Base-by-base conservation (phyloP, 1,140 invertebrate species). In the Dendroctonus ponderosae region DNA sequence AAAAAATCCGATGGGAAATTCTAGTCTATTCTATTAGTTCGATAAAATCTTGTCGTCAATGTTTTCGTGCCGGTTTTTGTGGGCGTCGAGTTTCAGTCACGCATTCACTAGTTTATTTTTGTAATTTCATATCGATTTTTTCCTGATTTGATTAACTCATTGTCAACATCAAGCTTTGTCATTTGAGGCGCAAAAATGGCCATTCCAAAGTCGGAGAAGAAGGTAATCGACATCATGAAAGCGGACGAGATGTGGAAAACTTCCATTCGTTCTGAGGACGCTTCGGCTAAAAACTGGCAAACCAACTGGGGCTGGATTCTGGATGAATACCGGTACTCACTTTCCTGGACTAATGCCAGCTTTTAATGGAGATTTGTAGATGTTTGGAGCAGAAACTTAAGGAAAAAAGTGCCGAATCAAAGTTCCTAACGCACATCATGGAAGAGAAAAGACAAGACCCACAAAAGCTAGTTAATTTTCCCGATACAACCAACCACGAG, bases 401-500 rank as follows among this genome's bases (percentile, higher is more conserved):
- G 40, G 66, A 57, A 52, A 68, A 68, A 66, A 67, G 56, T 42
- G 59, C 68, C 53, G 38, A 71, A 62, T 68, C 64, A 8, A 66
- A 69, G 43, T 59, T 66, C 14, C 44, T 71, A 7, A 64, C 46
- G 7, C 26, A 61, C n/a, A 65, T 69, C 7, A n/a, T 57, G 3
- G 46, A 60, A 9, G 49, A 68, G 40, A 40, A 52, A 7, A 46
- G 57, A 53, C 39, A 42, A 50, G 70, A 71, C 42, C 37, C 15
- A 4, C 66, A 68, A 43, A 58, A 61, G 41, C 15, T 71, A 2
- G 50, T 15, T 37, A 43, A 62, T 38, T 58, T 74, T 61, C 73
- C 73, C 5, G 48, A 67, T 38, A 62, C 71, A 5, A 60, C 54
- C 7, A 74, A 74, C 46, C 71, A 73, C 57, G 59, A 67, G 49